Conservation (phyloP, 2,888 invertebrate species). For the Lasioglossum villosulum region DNA sequence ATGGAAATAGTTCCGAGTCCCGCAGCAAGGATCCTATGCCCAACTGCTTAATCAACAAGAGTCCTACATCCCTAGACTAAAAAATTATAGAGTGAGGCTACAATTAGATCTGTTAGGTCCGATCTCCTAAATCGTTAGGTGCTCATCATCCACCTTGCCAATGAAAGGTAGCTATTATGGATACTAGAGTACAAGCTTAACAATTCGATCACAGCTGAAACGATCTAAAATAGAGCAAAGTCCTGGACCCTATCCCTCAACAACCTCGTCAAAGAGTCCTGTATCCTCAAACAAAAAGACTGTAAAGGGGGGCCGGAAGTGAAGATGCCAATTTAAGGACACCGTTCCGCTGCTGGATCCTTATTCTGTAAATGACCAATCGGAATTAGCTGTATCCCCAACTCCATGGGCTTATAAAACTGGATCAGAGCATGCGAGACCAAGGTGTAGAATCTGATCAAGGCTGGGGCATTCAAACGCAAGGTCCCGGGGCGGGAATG, state of each 20-base stretch:
- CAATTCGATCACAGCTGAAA: not conserved
- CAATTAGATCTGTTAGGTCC: not conserved
- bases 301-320: not conserved
- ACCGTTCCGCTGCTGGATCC: not conserved
- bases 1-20: no score
- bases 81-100: no score
- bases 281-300: not conserved
- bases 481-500: constrained; percentile 2
- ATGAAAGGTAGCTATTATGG: not conserved
- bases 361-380: not conserved
- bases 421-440: not conserved
- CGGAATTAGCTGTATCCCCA: not conserved
- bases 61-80: not conserved
- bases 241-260: not conserved
- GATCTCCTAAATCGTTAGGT: not conserved
- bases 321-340: not conserved
- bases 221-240: not conserved
- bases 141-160: not conserved
- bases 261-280: not conserved
- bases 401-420: not conserved
- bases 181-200: not conserved
- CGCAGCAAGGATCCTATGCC: no score
- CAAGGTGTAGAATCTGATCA: not conserved
- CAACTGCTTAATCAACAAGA: not conserved
- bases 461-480: not conserved